Percentiles rank a stretch among this genome's conserved stretches.
Evolutionary conservation across 1,140 invertebrate genomes (phyloP).

Genomic region (Drosophila setifemur): DNA sequence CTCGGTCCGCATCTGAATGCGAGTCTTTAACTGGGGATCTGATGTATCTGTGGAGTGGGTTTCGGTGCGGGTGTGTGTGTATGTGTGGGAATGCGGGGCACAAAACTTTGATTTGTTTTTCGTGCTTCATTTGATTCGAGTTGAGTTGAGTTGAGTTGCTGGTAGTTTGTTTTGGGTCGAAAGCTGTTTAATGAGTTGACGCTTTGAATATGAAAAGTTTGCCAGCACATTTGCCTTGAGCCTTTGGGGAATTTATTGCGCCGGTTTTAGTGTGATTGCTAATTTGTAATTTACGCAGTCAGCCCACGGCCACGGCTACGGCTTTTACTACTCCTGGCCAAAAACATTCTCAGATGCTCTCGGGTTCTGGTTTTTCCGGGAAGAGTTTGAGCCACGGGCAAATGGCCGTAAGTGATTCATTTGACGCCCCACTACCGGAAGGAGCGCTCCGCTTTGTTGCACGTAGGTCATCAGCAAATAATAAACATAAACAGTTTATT

Average conservation of each 20-base stretch:
- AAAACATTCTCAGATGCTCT: constrained; percentile 40
- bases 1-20: constrained; percentile 18
- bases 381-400: constrained; percentile 39
- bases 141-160: constrained; percentile 54
- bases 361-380: constrained; percentile 1
- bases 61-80: constrained; percentile 9
- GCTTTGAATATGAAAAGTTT: constrained; percentile 79
- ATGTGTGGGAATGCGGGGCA: too few species aligned
- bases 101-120: constrained; percentile 76
- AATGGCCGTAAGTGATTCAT: constrained; percentile 76
- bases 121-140: constrained; percentile 76
- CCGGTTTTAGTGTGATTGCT: constrained; percentile 76
- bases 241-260: constrained; percentile 60
- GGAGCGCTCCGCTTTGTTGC: constrained; percentile 46
- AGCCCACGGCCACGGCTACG: constrained; percentile 44
- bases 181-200: constrained; percentile 76
- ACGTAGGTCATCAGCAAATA: constrained; percentile 81
- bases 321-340: constrained; percentile 59
- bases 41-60: neutral
- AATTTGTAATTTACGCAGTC: constrained; percentile 81
- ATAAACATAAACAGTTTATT: constrained; percentile 81
- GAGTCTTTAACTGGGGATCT: neutral
- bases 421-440: constrained; percentile 59
- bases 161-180: constrained; percentile 57
- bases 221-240: constrained; percentile 16